These are phyloP conservation scores for Tenrec ecaudatus DNA, from an alignment of 2,113 vertebrate species.

Conservation along the genomic window DNA sequence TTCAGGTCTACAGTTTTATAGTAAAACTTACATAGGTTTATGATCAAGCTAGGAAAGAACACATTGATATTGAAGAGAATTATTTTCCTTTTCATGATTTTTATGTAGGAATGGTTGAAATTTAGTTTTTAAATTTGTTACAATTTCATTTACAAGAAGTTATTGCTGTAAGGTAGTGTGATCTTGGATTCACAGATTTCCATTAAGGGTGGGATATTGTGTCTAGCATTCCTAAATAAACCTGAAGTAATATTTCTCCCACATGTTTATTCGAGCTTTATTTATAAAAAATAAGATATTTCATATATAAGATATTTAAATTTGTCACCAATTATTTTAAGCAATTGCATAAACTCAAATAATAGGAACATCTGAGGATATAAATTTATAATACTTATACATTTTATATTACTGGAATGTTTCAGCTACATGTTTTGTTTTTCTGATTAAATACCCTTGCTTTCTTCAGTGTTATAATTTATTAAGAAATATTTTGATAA, in stretches of 20 bases:
- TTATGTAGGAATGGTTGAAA: background rate
- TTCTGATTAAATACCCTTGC: too few species aligned
- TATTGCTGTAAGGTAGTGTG: conserved; percentile 19
- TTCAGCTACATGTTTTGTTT: too few species aligned
- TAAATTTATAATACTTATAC: too few species aligned
- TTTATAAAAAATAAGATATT: background rate
- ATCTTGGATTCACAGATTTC: conserved; percentile 23
- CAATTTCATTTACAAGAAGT: conserved; percentile 55
- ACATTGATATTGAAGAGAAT: background rate
- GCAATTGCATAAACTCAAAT: too few species aligned
- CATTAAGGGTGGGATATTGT: background rate
- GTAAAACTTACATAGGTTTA: too few species aligned
- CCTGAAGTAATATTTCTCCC: background rate
- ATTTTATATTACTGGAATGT: too few species aligned
- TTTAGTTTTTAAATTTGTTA: conserved; percentile 33
- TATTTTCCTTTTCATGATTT: background rate
- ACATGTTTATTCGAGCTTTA: background rate
- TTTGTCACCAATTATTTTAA: background rate
- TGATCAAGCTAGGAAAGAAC: background rate
- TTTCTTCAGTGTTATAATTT: too few species aligned
- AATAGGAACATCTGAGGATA: too few species aligned
- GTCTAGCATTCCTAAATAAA: background rate
- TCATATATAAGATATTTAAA: background rate
- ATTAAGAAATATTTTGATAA: too few species aligned
- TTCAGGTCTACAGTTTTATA: too few species aligned